Evolutionary conservation across 2,888 invertebrate genomes (phyloP).

Genomic region (Pollenia amentaria): DNA sequence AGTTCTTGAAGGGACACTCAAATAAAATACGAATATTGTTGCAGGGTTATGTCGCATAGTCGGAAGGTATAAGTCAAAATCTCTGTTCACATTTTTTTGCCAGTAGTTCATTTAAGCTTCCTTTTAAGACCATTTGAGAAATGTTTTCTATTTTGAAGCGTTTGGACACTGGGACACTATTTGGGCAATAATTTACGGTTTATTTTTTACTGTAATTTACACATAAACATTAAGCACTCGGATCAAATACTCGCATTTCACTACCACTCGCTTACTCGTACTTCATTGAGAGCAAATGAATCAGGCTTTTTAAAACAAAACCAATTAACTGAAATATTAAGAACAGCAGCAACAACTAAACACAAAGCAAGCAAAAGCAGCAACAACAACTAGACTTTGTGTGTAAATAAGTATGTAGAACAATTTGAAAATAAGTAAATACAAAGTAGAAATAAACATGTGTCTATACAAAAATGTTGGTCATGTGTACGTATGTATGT

Average conservation of each 20-base stretch:
- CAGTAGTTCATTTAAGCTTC: no score
- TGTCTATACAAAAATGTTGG: neutral
- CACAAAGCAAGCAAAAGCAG: slow-evolving; percentile 9
- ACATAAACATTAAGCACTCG: neutral
- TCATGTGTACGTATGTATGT: no score
- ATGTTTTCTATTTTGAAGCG: no score
- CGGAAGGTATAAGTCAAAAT: no score
- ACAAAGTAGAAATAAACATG: slow-evolving; percentile 45
- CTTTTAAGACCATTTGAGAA: no score
- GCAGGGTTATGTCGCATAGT: no score
- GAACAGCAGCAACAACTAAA: neutral
- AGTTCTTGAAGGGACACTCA: no score
- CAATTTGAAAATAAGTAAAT: slow-evolving; percentile 60
- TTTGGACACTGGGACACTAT: no score
- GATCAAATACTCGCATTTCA: neutral
- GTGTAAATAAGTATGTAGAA: slow-evolving; percentile 40
- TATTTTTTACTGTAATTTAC: no score
- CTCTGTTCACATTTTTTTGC: no score
- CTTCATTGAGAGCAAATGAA: slow-evolving; percentile 14
- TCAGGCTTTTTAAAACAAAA: slow-evolving; percentile 12
- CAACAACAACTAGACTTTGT: neutral
- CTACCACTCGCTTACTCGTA: neutral
- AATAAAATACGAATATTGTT: no score
- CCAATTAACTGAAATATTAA: neutral
- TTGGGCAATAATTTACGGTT: no score